phyloP scores from a whole-genome alignment of 2,888 invertebrate species.

The Scaptomyza caliginosa region DNA sequence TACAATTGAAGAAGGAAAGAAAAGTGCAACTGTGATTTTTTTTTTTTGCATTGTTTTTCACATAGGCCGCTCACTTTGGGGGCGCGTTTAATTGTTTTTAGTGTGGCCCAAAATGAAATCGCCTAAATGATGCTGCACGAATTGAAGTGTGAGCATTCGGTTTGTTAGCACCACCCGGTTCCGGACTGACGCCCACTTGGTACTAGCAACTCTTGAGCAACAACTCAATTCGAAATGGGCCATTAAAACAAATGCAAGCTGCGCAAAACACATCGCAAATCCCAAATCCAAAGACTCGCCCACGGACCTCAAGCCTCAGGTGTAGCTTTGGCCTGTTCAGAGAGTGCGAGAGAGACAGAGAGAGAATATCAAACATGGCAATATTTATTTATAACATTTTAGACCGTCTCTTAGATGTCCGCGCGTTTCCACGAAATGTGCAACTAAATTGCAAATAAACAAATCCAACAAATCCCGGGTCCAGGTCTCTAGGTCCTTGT shows the following conservation, averaged over 20 bases:
- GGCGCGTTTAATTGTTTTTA: constrained; percentile 49
- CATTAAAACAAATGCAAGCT: constrained; percentile 71
- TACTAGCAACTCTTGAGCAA: constrained; percentile 39
- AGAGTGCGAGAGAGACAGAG: constrained; percentile 30
- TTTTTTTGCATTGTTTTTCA: constrained; percentile 25
- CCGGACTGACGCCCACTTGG: constrained; percentile 62
- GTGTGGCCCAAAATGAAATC: constrained; percentile 26
- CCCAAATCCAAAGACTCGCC: constrained; percentile 45
- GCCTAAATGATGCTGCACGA: constrained; percentile 73
- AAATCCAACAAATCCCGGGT: constrained; percentile 38
- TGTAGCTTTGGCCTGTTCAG: constrained; percentile 42
- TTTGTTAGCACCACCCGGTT: constrained; percentile 45
- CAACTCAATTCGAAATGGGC: constrained; percentile 75
- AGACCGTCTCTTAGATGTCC: constrained; percentile 8
- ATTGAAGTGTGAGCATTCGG: constrained; percentile 68
- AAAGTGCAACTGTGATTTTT: constrained; percentile 6
- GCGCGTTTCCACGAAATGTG: constrained; percentile 60
- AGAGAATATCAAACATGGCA: constrained; percentile 67
- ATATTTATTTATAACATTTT: constrained; percentile 74
- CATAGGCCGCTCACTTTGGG: constrained; percentile 31
- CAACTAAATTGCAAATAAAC: constrained; percentile 61
- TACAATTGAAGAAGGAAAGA: too few relatives aligned
- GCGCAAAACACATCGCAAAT: constrained; percentile 46
- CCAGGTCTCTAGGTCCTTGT: constrained; percentile 14
- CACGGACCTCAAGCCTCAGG: constrained; percentile 35